Evolutionary conservation across 30 jellyfish, hydroid and myxozoan species (phyloP).

Genomic region (Pelagia noctiluca): DNA sequence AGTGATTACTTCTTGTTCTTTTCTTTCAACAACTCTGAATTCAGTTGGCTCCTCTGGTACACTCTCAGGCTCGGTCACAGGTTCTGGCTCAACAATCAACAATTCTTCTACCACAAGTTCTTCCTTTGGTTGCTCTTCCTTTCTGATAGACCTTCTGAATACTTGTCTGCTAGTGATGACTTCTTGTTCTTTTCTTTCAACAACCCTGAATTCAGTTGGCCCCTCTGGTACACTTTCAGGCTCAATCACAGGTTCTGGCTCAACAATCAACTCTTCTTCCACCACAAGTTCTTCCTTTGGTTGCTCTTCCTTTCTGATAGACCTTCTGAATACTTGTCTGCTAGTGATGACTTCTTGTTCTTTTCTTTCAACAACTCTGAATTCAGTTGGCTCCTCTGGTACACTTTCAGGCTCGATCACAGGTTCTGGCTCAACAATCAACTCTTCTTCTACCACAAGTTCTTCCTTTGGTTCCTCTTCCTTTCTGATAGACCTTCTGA

Average conservation of each 20-base stretch:
- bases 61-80: constrained; percentile 23
- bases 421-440: too few relatives aligned
- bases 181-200: background rate
- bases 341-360: background rate
- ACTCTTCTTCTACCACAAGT: constrained; percentile 43
- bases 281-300: background rate
- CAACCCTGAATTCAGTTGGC: background rate
- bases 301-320: background rate
- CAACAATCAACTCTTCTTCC: background rate
- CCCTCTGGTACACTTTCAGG: background rate
- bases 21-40: background rate
- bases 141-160: background rate
- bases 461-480: background rate
- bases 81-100: too few relatives aligned
- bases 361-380: background rate
- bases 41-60: constrained; percentile 22
- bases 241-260: background rate
- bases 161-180: background rate
- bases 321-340: background rate
- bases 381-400: constrained; percentile 8
- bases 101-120: constrained; percentile 41
- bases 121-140: background rate
- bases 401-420: constrained; percentile 33
- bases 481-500: background rate
- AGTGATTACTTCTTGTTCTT: background rate